Base-by-base conservation (phyloP, 2,113 vertebrate species). In the Psophia crepitans region DNA sequence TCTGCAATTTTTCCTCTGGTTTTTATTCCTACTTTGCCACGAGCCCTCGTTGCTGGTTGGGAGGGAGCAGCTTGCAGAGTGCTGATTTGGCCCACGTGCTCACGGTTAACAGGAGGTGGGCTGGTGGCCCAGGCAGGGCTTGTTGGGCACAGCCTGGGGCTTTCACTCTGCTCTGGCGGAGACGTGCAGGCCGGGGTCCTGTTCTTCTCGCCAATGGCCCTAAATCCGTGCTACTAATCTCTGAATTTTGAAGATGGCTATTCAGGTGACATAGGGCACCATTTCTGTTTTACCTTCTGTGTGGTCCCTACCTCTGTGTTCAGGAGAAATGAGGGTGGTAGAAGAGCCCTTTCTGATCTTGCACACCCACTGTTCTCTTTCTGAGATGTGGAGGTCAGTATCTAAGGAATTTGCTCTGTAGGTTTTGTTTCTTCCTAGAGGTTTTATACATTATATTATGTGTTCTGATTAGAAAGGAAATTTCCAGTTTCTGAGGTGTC, bases 121-220 rank as follows among this genome's bases (percentile, higher is more conserved):
- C 12, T 32, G 1, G 0, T 46, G 28, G 0, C 11, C 4, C 9
- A 11, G 1, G 6, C 0, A 9, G 17, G 28, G 27, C 6, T 48
- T 37, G 30, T 8, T 37, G 28, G 44, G 30, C 5, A 17, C 9
- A 3, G 12, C 9, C 17, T 32, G 37, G 1, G 57, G 53, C 9
- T 63, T 39, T 54, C 5, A 20, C 3, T 3, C 19, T 3, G 22
- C 11, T 37, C 32, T 35, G 27, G 54, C 23, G 17, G 17, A 54
- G n/a, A 16, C 0, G 1, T 22, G 10, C 13, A n/a, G 35, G 2
- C 14, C 20, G 79, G 23, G 46, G 5, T 68, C 14, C 12, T 6
- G 12, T 8, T 15, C 44, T 28, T 39, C 32, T 37, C 16, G 8
- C 14, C n/a, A 22, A 17, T 3, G 4, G 17, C 14, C 32, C 23